phyloP scores from a whole-genome alignment of 2,113 vertebrate genomes.

The Sardina pilchardus region DNA sequence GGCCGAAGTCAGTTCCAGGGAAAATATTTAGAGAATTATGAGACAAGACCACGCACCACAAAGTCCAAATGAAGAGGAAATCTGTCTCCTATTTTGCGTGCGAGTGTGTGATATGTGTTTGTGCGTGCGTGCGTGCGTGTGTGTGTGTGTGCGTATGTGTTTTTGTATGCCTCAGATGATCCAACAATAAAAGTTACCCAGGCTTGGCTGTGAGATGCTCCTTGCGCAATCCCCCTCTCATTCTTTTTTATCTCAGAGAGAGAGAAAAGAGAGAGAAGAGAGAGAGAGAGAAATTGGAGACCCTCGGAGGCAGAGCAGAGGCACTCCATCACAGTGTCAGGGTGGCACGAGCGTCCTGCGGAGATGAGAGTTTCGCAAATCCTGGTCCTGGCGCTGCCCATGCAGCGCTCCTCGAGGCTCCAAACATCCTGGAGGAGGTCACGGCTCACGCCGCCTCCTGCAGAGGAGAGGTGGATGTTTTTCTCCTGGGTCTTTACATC shows the following conservation, averaged over 20 bases:
- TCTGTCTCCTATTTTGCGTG: conserved; percentile 26
- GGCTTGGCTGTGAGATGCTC: not conserved
- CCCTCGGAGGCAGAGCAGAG: not conserved
- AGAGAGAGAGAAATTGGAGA: not conserved
- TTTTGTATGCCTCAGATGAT: not conserved
- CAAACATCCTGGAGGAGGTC: conserved; percentile 8
- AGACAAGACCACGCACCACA: not conserved
- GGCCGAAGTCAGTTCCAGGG: conserved; percentile 26
- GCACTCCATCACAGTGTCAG: conserved; percentile 22
- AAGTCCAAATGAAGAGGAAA: conserved; percentile 19
- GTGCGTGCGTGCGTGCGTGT: not conserved
- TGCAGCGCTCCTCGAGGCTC: not conserved
- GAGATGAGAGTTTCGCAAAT: conserved; percentile 12
- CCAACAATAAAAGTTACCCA: conserved; percentile 20
- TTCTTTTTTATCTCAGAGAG: not conserved
- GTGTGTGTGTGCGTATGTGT: not conserved
- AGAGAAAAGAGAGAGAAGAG: not conserved
- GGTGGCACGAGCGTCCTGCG: not conserved
- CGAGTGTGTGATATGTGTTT: not conserved
- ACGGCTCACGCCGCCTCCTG: not conserved
- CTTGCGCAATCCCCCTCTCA: not conserved
- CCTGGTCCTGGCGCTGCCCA: conserved; percentile 7
- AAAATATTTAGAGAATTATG: conserved; percentile 33
- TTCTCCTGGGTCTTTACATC: conserved; percentile 17
- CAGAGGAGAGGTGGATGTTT: conserved; percentile 33